A percentile compares a stretch with the other conserved stretches of the same genome.
Evolutionary conservation across 2,797 vertebrate species (phyloP).

Genomic region (Pogoniulus pusillus): DNA sequence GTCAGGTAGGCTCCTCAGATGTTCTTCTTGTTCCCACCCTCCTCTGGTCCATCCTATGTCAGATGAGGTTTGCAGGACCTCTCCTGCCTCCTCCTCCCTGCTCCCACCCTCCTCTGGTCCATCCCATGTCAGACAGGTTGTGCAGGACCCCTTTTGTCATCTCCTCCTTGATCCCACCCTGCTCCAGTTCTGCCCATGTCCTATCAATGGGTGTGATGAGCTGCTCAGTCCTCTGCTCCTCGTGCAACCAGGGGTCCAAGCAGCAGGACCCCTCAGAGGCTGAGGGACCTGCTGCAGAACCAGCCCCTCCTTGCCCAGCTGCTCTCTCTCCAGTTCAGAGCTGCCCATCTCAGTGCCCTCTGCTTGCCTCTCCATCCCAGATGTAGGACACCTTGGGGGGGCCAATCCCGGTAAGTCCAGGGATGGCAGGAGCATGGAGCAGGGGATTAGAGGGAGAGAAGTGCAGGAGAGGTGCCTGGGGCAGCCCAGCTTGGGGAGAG

Average conservation of each 20-base stretch:
- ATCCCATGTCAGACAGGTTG: too few species aligned
- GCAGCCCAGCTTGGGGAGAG: rapidly evolving
- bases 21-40: too few species aligned
- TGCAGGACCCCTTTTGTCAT: neutral
- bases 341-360: neutral
- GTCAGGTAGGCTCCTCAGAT: too few species aligned
- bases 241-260: neutral
- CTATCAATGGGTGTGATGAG: neutral
- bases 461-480: rapidly evolving
- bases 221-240: neutral
- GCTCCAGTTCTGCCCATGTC: rapidly evolving
- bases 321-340: neutral
- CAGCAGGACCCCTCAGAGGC: too few species aligned
- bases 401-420: neutral
- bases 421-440: rapidly evolving
- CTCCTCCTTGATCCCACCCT: neutral
- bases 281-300: neutral
- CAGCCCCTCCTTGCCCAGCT: neutral
- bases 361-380: neutral
- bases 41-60: too few species aligned
- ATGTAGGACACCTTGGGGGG: neutral
- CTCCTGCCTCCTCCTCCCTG: too few species aligned
- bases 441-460: neutral
- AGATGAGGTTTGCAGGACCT: too few species aligned
- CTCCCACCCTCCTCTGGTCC: too few species aligned